These are phyloP conservation scores for Gracilinanus agilis DNA, from an alignment of 2,113 vertebrate genomes.

Conservation along the genomic window DNA sequence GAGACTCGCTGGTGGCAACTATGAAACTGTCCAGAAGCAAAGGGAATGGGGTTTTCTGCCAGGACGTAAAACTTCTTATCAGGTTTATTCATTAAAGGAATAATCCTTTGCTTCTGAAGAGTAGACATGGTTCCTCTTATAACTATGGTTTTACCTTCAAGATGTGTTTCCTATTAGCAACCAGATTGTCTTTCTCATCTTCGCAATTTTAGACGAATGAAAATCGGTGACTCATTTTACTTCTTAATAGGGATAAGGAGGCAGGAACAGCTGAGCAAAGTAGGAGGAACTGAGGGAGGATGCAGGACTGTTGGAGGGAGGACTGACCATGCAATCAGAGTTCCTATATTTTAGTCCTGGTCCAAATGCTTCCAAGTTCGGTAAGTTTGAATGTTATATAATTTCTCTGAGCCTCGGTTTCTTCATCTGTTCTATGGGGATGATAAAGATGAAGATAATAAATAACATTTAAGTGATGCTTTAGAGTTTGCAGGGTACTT, in stretches of 20 bases:
- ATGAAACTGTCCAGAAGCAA: not conserved
- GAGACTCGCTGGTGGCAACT: not conserved
- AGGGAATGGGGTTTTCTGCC: not conserved
- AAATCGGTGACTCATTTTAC: conserved; percentile 49
- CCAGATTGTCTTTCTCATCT: conserved; percentile 28
- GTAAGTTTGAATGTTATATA: not conserved
- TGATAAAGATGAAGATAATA: not conserved
- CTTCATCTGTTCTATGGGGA: not conserved
- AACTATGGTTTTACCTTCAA: not conserved
- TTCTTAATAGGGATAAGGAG: not conserved
- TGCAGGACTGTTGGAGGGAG: not conserved
- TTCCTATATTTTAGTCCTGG: not conserved
- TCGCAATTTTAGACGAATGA: conserved; percentile 35
- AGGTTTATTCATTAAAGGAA: conserved; percentile 1
- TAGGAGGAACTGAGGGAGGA: not conserved
- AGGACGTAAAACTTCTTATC: not conserved
- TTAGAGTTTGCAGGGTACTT: not conserved
- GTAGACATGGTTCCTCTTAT: not conserved
- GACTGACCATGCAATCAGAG: not conserved
- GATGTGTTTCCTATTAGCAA: not conserved
- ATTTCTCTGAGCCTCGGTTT: not conserved
- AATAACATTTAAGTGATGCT: not conserved
- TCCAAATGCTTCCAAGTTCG: not conserved
- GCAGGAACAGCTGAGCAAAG: not conserved
- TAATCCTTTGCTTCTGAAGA: conserved; percentile 33